Evolutionary conservation across 2,888 invertebrate genomes (phyloP).

Genomic region (Chymomyza procnemis): DNA sequence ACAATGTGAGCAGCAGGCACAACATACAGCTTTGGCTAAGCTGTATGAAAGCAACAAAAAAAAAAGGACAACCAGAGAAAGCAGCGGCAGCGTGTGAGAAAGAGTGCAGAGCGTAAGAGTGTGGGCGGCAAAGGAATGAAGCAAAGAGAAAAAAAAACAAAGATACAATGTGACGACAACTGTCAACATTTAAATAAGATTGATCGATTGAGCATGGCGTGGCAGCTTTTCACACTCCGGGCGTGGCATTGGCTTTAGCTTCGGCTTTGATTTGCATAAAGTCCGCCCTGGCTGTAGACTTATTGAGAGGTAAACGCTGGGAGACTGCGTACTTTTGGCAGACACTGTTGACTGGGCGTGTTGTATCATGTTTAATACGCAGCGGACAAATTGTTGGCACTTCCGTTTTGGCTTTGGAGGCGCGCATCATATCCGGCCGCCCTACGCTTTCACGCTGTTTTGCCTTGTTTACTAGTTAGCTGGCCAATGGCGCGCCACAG

Average conservation of each 20-base stretch:
- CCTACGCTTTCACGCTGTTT: neutral
- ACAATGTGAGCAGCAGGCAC: neutral
- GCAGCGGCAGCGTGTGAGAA: neutral
- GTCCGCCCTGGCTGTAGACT: neutral
- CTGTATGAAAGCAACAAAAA: constrained; percentile 10
- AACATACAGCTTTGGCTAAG: neutral
- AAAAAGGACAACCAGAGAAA: constrained; percentile 1
- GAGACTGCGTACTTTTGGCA: neutral
- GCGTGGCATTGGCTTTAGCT: neutral
- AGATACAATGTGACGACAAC: constrained; percentile 64
- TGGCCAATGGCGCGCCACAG: constrained; percentile 5
- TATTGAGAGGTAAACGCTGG: neutral
- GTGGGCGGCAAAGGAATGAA: constrained; percentile 1
- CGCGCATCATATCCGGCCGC: constrained; percentile 7
- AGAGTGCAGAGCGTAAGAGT: neutral
- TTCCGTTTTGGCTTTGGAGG: constrained; percentile 57
- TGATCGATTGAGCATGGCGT: constrained; percentile 59
- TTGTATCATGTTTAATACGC: constrained; percentile 16
- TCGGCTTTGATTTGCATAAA: constrained; percentile 60
- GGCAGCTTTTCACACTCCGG: constrained; percentile 35
- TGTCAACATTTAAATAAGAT: constrained; percentile 74
- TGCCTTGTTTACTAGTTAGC: constrained; percentile 47
- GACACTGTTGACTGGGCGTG: neutral
- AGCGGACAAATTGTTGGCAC: constrained; percentile 56
- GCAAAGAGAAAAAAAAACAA: constrained; percentile 9